Evolutionary conservation across 2,888 invertebrate species (phyloP).

Genomic region (Gari tellinella): DNA sequence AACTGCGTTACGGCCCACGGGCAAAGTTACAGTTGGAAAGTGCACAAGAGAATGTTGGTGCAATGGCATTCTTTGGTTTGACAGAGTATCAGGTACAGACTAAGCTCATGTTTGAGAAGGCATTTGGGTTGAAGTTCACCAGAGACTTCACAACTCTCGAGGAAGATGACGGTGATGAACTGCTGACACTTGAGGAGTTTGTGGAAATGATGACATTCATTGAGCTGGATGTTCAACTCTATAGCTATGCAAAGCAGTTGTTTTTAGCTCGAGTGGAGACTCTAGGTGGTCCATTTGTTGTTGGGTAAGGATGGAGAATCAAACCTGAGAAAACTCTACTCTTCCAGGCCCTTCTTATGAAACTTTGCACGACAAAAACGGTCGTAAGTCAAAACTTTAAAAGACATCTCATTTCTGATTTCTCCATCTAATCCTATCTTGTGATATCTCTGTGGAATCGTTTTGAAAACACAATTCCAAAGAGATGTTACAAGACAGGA

Average conservation of each 20-base stretch:
- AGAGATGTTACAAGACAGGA: no score
- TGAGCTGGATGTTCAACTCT: slow-evolving; percentile 52
- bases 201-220: slow-evolving; percentile 45
- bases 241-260: slow-evolving; percentile 45
- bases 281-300: slow-evolving; percentile 1
- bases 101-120: slow-evolving; percentile 48
- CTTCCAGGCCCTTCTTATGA: no score
- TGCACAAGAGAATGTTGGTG: slow-evolving; percentile 37
- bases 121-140: slow-evolving; percentile 50
- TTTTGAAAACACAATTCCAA: no score
- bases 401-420: no score
- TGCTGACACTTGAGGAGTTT: slow-evolving; percentile 47
- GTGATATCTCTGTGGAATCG: no score
- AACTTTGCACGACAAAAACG: no score
- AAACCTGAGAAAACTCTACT: no score
- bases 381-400: no score
- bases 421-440: no score
- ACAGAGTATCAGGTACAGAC: slow-evolving; percentile 44
- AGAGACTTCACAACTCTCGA: slow-evolving; percentile 18
- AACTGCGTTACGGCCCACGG: slow-evolving; percentile 3
- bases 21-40: slow-evolving; percentile 28
- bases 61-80: slow-evolving; percentile 51
- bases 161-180: slow-evolving; percentile 28
- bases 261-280: slow-evolving; percentile 15
- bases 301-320: not conserved